Conservation (phyloP, 2,113 vertebrate species). For the Thoracochromis brauschi region DNA sequence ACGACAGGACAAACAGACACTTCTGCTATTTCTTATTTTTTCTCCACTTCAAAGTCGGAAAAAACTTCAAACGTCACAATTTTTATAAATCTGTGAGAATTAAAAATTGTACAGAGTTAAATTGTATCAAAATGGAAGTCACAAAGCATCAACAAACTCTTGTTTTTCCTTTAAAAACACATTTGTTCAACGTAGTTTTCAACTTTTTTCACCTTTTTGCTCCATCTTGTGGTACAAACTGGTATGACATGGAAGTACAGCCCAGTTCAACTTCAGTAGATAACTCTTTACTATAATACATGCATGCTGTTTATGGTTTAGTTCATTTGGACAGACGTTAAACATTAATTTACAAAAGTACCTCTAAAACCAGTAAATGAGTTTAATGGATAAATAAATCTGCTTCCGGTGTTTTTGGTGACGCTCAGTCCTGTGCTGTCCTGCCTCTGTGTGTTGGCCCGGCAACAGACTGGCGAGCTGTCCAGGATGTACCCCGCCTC, state of each 20-base stretch:
- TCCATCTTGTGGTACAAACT: background rate
- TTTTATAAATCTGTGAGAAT: background rate
- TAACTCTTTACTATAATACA: rapidly evolving
- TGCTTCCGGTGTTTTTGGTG: background rate
- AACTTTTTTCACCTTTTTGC: background rate
- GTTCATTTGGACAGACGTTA: background rate
- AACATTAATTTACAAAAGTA: background rate
- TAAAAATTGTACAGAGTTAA: rapidly evolving
- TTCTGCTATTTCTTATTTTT: rapidly evolving
- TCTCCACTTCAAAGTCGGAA: background rate
- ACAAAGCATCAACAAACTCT: background rate
- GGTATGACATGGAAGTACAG: background rate
- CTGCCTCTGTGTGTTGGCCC: background rate
- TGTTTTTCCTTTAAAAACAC: background rate
- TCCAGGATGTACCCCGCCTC: background rate
- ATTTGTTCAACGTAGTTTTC: background rate
- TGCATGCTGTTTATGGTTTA: background rate
- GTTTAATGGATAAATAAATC: background rate
- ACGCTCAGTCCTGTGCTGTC: rapidly evolving
- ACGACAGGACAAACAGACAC: background rate
- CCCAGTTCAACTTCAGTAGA: background rate
- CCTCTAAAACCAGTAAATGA: background rate
- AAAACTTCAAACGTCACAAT: background rate
- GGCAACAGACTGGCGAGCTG: background rate
- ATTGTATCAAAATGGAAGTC: background rate